Conservation (phyloP, 1,140 invertebrate species). For the Drosophila teissieri region DNA sequence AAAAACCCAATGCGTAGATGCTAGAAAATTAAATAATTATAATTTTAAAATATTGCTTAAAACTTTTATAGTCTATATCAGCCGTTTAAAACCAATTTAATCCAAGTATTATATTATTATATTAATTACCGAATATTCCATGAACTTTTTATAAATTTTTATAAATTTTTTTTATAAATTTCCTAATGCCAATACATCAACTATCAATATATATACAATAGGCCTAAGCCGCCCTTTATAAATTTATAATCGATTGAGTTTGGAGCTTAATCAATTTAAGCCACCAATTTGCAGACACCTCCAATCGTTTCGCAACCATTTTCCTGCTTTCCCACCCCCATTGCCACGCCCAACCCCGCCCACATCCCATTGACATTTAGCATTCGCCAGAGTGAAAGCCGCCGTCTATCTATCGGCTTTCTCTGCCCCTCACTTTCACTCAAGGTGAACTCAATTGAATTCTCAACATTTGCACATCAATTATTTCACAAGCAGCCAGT, state of each 20-base stretch:
- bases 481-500: slow-evolving; percentile 60
- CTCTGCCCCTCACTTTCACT: slow-evolving; percentile 23
- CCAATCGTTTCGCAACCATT: neutral
- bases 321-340: neutral
- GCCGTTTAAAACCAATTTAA: too few species aligned
- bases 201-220: slow-evolving; percentile 4
- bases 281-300: slow-evolving; percentile 32
- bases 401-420: slow-evolving; percentile 7
- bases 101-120: too few species aligned
- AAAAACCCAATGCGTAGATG: too few species aligned
- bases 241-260: slow-evolving; percentile 48
- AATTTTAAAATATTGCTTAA: neutral
- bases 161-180: slow-evolving; percentile 19
- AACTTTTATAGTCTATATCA: too few species aligned
- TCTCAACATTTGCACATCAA: slow-evolving; percentile 68
- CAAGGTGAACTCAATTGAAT: slow-evolving; percentile 66
- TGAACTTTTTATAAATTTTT: slow-evolving; percentile 26
- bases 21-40: neutral
- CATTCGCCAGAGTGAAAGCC: slow-evolving; percentile 32
- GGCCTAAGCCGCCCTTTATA: slow-evolving; percentile 14
- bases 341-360: neutral
- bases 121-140: slow-evolving; percentile 16
- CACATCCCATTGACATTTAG: slow-evolving; percentile 30
- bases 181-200: neutral
- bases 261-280: slow-evolving; percentile 35